Evolutionary conservation across 2,888 invertebrate species (phyloP), one percentile per base, ranked within the genome.

Genomic region (Habrosyne pyritoides): DNA sequence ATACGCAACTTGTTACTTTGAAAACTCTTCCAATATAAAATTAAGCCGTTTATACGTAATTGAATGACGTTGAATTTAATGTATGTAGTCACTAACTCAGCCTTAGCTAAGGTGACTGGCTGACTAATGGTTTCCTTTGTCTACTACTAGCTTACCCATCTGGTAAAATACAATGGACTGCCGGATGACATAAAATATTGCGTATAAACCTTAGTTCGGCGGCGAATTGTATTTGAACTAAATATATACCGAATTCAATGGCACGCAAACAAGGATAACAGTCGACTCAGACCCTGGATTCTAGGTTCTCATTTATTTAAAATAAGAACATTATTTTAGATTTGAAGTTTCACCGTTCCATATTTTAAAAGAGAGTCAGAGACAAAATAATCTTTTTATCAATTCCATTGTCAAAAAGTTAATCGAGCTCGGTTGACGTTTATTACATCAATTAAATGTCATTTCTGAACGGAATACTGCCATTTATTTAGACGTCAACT

Each of bases 51-150:
- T n/a, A n/a, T n/a, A n/a, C n/a, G 2, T 12, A 33, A 33, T n/a
- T 33, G n/a, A 33, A n/a, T 33, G 33, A n/a, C 33, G n/a, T n/a
- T 33, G 5, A 33, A 42, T 18, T 18, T 42, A 42, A 42, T 18
- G 18, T 42, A 42, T 42, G 18, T 42, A 42, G 42, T 14, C 42
- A 53, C n/a, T 47, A 47, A 22, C 28, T 30, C 12, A 33, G 49
- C 26, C 22, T 49, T 8, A 36, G 24, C 42, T 42, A 33, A 21
- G 24, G 33, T 53, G 42, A 47, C 52, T 21, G 52, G 10, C 51
- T 60, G 56, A 56, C 57, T 64, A 66, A 64, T 57, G 61, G 59
- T 58, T 62, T 63, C 57, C 57, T 61, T 61, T 65, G 57, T 59
- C 14, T 52, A 12, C 18, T 52, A 21, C 21, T 28, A 26, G 10